Base-by-base conservation (phyloP, 2,797 vertebrate genomes). In the Enteromius trimaculatus region DNA sequence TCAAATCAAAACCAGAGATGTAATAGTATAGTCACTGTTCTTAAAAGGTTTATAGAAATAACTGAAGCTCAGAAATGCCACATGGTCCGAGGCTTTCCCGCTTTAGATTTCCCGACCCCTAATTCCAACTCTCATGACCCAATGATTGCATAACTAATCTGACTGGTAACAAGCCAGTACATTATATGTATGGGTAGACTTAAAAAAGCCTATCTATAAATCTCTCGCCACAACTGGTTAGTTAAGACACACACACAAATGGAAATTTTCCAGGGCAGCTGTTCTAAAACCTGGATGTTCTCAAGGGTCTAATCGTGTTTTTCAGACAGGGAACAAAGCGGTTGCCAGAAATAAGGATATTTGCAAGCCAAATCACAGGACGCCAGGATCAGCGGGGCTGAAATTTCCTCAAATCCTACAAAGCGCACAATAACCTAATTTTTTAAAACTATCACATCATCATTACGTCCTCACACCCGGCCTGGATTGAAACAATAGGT, bases 401-500 rank as follows among this genome's bases (percentile, higher is more conserved):
- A 79, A 42, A 53, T 68, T 71, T 76, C 47, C 31, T 74, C 51
- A 69, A 74, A 69, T 86, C 72, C 65, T 39, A 23, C 66, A 65
- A 81, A 14, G 26, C 26, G 19, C 51, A 62, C 39, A 51, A 47
- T 26, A 83, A 37, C 75, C 3, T 71, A 47, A 19, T 26, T 26
- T 60, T 60, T 42, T 19, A 0, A 58, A 69, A n/a, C 34, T 16
- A 53, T 55, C 64, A 60, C 31, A 66, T 77, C 62, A 42, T 37
- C 53, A 42, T 64, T 47, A n/a, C 49, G 77, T 34, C 29, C 39
- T 68, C 29, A 84, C 55, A 76, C 58, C 14, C 79, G 60, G 60
- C 62, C 68, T 76, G 53, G 26, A 65, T 26, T 51, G 42, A 85
- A 66, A 85, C 83, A 84, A 84, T 69, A 80, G 65, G 34, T 42